Base-by-base conservation (phyloP, 2,888 invertebrate genomes). In the Drepana falcataria region DNA sequence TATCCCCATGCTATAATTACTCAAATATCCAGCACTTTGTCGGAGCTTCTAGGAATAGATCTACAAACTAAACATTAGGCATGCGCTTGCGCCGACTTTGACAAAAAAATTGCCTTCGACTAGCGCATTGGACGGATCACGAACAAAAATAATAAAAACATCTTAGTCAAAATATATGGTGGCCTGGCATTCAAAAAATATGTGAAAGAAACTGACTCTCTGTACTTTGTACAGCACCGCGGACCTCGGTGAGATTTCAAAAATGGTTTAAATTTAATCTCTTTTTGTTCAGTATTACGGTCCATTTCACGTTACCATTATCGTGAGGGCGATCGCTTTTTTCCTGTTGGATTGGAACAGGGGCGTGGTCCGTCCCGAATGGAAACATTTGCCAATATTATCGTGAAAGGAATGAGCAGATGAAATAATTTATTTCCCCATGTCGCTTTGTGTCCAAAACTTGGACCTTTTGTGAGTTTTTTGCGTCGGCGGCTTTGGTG, bases 371-470 rank as follows among this genome's bases (percentile, higher is more conserved):
- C 77, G 83, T 83, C 78, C 81, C 85, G 83, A 89, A 90, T 91
- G 83, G 89, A 90, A 91, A 91, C 91, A 91, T 91, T 91, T 90
- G 91, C 89, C 83, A 91, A 91, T 90, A 90, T 91, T 90, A 89
- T 88, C 84, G 80, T 87, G 87, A 89, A 90, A 88, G 89, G 87
- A 83, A 82, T 83, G 85, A 87, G 82, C 87, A 88, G 87, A 88
- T 89, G 87, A 88, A 88, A 90, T 90, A 89, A 91, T 91, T 91
- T 91, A 91, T 91, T 84, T 88, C 87, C 82, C 87, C 71, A 81
- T 85, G 90, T 88, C 87, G 83, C 85, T 84, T 90, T 91, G 90
- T 90, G 81, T 86, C 83, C 88, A 83, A 85, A 89, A 86, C 87
- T 89, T 75, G 75, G 81, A 68, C 72, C 84, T 75, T 85, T 90